These are phyloP conservation scores for Vanessa cardui DNA, from an alignment of 2,888 invertebrate genomes.

Conservation along the genomic window DNA sequence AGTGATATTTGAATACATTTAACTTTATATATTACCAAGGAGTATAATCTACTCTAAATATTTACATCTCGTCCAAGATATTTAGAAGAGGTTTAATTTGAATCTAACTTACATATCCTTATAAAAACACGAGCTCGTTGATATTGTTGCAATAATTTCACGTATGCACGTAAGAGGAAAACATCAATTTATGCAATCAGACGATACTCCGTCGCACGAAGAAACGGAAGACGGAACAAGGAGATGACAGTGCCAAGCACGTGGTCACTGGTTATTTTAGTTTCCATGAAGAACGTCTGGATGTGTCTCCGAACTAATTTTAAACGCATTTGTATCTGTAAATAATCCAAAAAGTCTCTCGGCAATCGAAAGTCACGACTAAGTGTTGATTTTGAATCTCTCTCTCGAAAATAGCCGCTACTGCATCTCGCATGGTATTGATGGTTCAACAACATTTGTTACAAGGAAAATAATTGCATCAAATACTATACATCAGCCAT, in stretches of 20 bases:
- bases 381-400: conserved; percentile 14
- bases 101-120: not conserved
- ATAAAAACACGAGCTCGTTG: not conserved
- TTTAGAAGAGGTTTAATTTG: too few species aligned
- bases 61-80: too few species aligned
- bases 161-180: conserved; percentile 5
- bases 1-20: too few species aligned
- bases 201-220: conserved; percentile 9
- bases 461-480: not conserved
- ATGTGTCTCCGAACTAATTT: conserved; percentile 45
- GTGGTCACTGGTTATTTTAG: conserved; percentile 43
- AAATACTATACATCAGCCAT: not conserved
- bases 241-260: conserved; percentile 44
- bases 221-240: conserved; percentile 29
- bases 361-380: conserved; percentile 19
- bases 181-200: conserved; percentile 11
- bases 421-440: not conserved
- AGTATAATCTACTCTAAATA: too few species aligned
- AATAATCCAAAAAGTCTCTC: conserved; percentile 35
- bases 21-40: too few species aligned
- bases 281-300: conserved; percentile 40
- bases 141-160: not conserved
- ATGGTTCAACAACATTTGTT: not conserved
- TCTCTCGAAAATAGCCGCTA: conserved; percentile 9
- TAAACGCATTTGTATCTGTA: conserved; percentile 34